These are phyloP conservation scores for Drosophila pandora DNA, from an alignment of 1,140 invertebrate species.

Conservation along the genomic window DNA sequence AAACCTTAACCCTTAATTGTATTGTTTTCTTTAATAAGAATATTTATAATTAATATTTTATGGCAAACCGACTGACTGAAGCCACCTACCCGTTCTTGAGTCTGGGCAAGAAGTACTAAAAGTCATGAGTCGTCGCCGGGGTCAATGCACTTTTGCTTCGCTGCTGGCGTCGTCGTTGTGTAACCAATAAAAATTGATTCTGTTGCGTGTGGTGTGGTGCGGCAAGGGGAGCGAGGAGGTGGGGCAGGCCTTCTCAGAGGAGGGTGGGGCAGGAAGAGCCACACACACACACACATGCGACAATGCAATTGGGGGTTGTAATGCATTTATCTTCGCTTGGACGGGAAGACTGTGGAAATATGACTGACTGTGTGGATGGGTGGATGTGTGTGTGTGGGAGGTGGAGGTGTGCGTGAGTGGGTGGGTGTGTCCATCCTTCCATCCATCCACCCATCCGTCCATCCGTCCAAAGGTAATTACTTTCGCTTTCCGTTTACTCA, in stretches of 20 bases:
- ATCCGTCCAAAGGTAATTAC: constrained; percentile 69
- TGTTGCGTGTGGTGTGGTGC: constrained; percentile 51
- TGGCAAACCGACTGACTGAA: not conserved
- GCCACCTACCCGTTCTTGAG: constrained; percentile 4
- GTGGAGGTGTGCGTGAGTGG: not conserved
- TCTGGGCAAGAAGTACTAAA: constrained; percentile 62
- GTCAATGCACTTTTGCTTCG: constrained; percentile 66
- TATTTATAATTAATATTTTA: too few relatives aligned
- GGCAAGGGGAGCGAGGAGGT: not conserved
- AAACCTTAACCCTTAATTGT: too few relatives aligned
- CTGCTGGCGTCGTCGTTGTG: constrained; percentile 68
- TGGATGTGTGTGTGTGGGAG: constrained; percentile 23
- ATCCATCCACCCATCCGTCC: constrained; percentile 43
- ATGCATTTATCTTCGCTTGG: constrained; percentile 47
- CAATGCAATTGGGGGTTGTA: constrained; percentile 60
- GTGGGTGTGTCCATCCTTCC: constrained; percentile 33
- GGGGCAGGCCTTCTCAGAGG: not conserved
- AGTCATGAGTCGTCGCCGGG: constrained; percentile 63
- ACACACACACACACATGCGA: constrained; percentile 1
- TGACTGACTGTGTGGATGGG: constrained; percentile 2
- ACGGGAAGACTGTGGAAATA: not conserved
- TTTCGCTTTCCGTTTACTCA: constrained; percentile 71
- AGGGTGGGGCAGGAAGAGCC: constrained; percentile 5
- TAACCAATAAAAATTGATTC: constrained; percentile 81
- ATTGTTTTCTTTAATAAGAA: too few relatives aligned